Conservation (phyloP, 2,113 vertebrate species). For the Uria lomvia region DNA sequence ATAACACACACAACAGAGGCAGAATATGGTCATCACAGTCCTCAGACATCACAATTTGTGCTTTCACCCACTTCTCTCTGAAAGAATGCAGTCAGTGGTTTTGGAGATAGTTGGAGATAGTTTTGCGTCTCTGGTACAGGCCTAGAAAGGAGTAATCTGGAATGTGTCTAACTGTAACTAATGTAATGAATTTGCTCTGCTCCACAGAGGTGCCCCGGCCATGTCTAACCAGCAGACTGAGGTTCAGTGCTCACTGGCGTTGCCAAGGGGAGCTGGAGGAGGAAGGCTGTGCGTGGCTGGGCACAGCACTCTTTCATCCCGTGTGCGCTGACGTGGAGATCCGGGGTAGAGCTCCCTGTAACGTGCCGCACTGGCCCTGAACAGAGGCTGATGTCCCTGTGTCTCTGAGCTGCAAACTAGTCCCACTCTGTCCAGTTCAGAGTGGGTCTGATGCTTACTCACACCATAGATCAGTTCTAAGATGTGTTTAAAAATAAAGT, state of each 20-base stretch:
- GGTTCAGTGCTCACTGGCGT: background rate
- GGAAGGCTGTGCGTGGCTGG: background rate
- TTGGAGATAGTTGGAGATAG: background rate
- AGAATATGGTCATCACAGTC: background rate
- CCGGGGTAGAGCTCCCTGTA: background rate
- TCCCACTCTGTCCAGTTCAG: background rate
- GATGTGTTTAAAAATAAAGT: background rate
- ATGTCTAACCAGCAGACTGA: background rate
- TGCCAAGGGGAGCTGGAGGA: background rate
- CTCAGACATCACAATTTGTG: background rate
- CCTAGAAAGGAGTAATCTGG: background rate
- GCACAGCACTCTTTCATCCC: background rate
- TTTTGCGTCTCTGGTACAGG: background rate
- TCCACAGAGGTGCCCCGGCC: background rate
- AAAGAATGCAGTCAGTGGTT: background rate
- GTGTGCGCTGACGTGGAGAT: rapidly evolving
- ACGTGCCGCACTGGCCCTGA: background rate
- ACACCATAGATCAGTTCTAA: background rate
- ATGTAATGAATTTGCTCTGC: background rate
- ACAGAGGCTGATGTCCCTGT: background rate
- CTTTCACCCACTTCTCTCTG: background rate
- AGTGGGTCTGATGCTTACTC: background rate
- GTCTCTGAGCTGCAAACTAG: background rate
- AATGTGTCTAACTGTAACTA: background rate
- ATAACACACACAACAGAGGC: background rate